Evolutionary conservation across 2,113 vertebrate species (phyloP).

Genomic region (Zootoca vivipara): DNA sequence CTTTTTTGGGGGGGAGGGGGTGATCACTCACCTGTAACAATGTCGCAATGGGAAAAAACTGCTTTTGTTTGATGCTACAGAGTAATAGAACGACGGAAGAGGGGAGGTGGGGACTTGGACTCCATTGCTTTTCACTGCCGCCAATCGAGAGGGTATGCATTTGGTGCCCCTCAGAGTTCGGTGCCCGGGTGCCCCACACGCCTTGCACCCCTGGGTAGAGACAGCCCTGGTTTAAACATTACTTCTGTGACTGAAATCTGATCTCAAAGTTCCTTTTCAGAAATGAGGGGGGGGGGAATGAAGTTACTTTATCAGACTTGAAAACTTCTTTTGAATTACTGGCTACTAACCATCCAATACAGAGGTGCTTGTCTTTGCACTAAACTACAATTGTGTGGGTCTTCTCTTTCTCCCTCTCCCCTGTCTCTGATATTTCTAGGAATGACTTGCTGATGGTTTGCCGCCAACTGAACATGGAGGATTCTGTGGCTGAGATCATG

Average conservation of each 20-base stretch:
- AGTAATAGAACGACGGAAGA: too few relatives aligned
- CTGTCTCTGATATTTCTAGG: slow-evolving; percentile 64
- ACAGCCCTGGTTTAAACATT: not conserved
- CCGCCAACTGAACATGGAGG: slow-evolving; percentile 84
- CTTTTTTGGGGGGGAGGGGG: too few relatives aligned
- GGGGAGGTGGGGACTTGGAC: too few relatives aligned
- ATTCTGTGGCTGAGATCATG: slow-evolving; percentile 85
- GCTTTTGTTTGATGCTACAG: too few relatives aligned
- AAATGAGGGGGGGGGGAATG: not conserved
- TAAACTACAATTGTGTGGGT: slow-evolving; percentile 45
- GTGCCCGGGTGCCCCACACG: too few relatives aligned
- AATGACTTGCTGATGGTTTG: slow-evolving; percentile 88
- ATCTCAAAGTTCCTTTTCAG: not conserved
- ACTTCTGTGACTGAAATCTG: not conserved
- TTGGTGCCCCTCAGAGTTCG: too few relatives aligned
- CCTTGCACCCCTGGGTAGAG: too few relatives aligned
- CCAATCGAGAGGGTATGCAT: too few relatives aligned
- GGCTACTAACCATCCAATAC: slow-evolving; percentile 11
- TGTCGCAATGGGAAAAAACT: too few relatives aligned
- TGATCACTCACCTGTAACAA: too few relatives aligned
- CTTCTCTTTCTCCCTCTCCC: slow-evolving; percentile 28
- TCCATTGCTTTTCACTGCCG: too few relatives aligned
- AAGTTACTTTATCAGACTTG: not conserved
- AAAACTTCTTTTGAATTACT: slow-evolving; percentile 21
- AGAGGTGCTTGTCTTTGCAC: slow-evolving; percentile 27